These are phyloP conservation scores for Drosophila pachea DNA, from an alignment of 1,140 invertebrate species.

Conservation along the genomic window DNA sequence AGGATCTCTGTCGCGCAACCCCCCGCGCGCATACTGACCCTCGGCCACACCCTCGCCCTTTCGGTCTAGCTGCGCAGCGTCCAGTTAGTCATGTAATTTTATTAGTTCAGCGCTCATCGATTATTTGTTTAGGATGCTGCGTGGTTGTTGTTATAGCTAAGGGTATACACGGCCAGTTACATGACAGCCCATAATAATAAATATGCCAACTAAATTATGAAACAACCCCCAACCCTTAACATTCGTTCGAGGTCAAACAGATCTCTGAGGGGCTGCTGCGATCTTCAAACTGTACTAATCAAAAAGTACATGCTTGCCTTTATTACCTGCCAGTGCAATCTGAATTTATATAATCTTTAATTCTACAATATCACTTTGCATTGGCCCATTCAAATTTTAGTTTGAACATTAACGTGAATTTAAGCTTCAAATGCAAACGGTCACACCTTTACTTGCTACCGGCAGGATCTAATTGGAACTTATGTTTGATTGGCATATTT, in stretches of 20 bases:
- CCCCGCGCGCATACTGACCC: neutral
- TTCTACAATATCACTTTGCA: no score
- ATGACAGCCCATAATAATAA: conserved; percentile 73
- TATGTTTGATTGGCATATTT: no score
- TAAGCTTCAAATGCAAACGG: no score
- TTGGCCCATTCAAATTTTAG: no score
- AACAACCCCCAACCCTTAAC: conserved; percentile 27
- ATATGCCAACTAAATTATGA: conserved; percentile 74
- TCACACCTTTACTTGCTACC: no score
- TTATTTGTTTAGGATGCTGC: conserved; percentile 68
- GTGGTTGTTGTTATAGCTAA: conserved; percentile 10
- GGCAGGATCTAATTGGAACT: no score
- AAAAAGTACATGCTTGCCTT: no score
- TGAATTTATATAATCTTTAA: no score
- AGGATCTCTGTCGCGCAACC: conserved; percentile 16
- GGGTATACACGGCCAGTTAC: conserved; percentile 45
- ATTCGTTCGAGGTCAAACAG: neutral
- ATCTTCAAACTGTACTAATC: no score
- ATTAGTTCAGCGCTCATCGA: conserved; percentile 58
- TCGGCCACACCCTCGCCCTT: neutral
- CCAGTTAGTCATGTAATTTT: conserved; percentile 38
- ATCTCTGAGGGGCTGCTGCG: no score
- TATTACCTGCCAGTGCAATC: no score
- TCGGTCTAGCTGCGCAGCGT: neutral
- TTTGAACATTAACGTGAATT: no score